Percentiles rank a stretch among this genome's conserved stretches.
phyloP scores from a whole-genome alignment of 2,888 invertebrate genomes.

The Nowickia ferox region DNA sequence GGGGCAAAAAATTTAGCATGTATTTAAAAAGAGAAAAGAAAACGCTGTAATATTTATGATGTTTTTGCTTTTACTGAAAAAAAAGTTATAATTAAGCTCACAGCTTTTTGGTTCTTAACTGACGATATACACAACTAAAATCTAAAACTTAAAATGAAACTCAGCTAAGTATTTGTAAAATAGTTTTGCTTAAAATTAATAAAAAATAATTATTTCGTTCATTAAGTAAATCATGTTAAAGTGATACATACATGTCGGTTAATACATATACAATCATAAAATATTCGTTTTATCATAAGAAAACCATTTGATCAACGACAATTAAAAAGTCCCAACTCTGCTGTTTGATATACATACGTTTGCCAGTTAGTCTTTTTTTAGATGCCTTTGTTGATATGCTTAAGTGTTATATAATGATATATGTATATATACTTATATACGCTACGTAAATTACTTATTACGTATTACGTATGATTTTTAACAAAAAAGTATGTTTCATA shows the following conservation, averaged over 20 bases:
- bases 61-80: too few species aligned
- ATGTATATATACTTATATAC: constrained; percentile 4
- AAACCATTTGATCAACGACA: constrained; percentile 10
- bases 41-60: too few species aligned
- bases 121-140: constrained; percentile 5
- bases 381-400: constrained; percentile 48
- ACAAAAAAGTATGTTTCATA: constrained; percentile 8
- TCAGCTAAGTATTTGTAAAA: constrained; percentile 30
- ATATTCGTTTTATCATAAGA: too few species aligned
- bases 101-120: too few species aligned
- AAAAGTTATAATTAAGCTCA: too few species aligned
- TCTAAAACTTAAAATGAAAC: constrained; percentile 44
- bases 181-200: constrained; percentile 20
- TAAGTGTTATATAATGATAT: constrained; percentile 50
- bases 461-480: constrained; percentile 12
- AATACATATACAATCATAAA: background rate
- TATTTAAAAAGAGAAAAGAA: too few species aligned
- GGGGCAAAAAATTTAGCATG: too few species aligned
- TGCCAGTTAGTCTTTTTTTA: background rate
- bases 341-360: background rate
- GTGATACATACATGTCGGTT: constrained; percentile 5
- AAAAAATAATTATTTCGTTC: background rate
- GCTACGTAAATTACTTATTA: constrained; percentile 12
- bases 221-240: constrained; percentile 62
- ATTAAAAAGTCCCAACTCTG: background rate